A percentile compares a stretch with the other conserved stretches of the same genome.
Conservation (phyloP, 2,888 invertebrate genomes). For the Gymnoscelis rufifasciata region DNA sequence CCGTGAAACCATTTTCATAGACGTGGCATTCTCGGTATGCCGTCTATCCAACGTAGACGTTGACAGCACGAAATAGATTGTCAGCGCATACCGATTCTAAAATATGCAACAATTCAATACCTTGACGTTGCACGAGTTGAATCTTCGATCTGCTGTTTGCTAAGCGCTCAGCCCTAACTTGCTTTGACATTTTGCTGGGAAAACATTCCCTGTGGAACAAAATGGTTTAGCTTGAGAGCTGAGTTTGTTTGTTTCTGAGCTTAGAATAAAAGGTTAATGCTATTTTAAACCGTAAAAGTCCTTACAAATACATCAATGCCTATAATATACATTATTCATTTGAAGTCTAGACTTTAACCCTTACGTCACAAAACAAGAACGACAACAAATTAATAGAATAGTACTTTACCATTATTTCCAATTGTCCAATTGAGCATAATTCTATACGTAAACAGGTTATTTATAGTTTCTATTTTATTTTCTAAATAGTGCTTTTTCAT, state of each 20-base stretch:
- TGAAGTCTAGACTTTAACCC: conserved; percentile 2
- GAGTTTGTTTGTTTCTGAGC: neutral
- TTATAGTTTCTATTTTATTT: too few species aligned
- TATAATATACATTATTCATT: too few species aligned
- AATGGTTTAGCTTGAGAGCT: neutral
- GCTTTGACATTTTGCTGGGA: conserved; percentile 27
- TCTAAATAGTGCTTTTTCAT: too few species aligned
- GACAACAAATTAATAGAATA: conserved; percentile 15
- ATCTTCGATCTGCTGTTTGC: conserved; percentile 29
- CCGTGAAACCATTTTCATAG: conserved; percentile 32
- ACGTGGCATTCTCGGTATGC: conserved; percentile 13
- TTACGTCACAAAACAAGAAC: neutral
- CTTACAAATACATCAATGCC: too few species aligned
- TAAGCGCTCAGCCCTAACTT: conserved; percentile 21
- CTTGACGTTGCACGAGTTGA: conserved; percentile 29
- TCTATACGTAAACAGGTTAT: too few species aligned
- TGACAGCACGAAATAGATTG: conserved; percentile 36
- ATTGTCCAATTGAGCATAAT: conserved; percentile 4
- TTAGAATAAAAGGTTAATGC: too few species aligned
- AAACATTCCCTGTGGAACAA: conserved; percentile 19
- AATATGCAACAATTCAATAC: conserved; percentile 44
- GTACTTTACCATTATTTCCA: conserved; percentile 5
- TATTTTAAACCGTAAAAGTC: too few species aligned
- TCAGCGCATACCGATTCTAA: conserved; percentile 44
- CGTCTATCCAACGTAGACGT: conserved; percentile 14